Base-by-base conservation (phyloP, 37 sponge, comb jelly and placozoan species). In the Theonella swinhoei region DNA sequence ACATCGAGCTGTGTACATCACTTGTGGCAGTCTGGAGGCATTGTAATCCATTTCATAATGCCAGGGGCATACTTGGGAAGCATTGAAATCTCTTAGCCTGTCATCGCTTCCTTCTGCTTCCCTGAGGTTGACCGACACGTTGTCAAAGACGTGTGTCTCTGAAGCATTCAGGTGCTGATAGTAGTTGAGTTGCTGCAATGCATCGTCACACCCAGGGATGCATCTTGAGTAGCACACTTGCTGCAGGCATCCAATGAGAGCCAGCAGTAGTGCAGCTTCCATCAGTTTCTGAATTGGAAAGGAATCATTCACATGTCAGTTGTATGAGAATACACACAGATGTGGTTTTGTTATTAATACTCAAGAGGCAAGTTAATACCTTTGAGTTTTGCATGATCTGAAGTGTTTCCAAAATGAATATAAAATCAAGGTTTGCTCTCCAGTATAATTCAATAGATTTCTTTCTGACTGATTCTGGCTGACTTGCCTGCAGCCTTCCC, bases 21-120 rank as follows among this genome's bases (percentile, higher is more conserved):
- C 14, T 41, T 79, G 63, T 31, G 92, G 92, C 65, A 87, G 22
- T 19, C 92, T 39, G 42, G 3, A 30, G 4, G 78, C 67, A 75
- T 92, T 76, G 65, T 92, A 87, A 58, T 92, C 92, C 32, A 80
- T 80, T 36, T 61, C 43, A 30, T 87, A 92, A 3, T 37, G 25
- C 85, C 84, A 84, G 54, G 54, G 54, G 54, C 54, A 47, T 7
- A 47, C 54, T 14, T 14, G 54, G 7, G 54, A 7, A 7, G 54
- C 7, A 14, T 47, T 14, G 14, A 47, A 47, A 7, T 47, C 54
- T 7, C 11, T 14, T 14, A 47, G 54, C 7, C 11, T 47, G 54
- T 47, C 54, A 14, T 7, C 14, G 54, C 54, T 47, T 14, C 54
- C 54, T 7, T 47, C 54, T 7, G 54, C 54, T 47, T 47, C 54